phyloP scores from a whole-genome alignment of 2,888 invertebrate species.

The Folsomia candida region DNA sequence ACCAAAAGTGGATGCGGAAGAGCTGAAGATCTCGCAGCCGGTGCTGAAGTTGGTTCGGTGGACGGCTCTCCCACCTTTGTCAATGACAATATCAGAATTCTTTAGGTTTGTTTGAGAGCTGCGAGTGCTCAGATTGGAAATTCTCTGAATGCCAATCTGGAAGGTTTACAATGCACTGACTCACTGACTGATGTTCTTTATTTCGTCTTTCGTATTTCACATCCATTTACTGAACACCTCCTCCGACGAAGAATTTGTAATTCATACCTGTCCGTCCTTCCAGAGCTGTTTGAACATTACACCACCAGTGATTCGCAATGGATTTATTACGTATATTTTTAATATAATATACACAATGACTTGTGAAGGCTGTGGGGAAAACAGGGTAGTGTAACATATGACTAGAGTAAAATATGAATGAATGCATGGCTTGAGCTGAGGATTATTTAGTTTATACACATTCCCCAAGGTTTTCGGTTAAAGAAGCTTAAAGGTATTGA shows the following conservation, averaged over 20 bases:
- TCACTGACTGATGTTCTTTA: background rate
- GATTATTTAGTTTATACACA: background rate
- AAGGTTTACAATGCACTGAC: too few relatives aligned
- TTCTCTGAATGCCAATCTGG: conserved; percentile 8
- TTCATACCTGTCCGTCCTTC: too few relatives aligned
- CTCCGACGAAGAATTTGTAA: background rate
- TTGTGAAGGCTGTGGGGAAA: too few relatives aligned
- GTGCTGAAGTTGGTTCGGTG: background rate
- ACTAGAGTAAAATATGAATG: background rate
- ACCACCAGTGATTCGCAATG: too few relatives aligned
- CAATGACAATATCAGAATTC: conserved; percentile 12
- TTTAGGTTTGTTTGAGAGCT: background rate
- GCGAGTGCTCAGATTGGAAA: conserved; percentile 10
- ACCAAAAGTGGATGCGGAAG: background rate
- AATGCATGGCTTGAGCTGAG: background rate
- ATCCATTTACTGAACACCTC: background rate
- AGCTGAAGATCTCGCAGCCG: background rate
- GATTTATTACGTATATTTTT: too few relatives aligned
- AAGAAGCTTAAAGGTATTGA: conserved; percentile 5
- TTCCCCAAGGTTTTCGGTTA: background rate
- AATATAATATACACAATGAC: too few relatives aligned
- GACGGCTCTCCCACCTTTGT: background rate
- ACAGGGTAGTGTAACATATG: too few relatives aligned
- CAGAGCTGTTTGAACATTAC: too few relatives aligned
- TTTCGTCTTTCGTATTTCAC: background rate